Evolutionary conservation across 2,888 invertebrate species (phyloP).

Genomic region (Apodemia zela): DNA sequence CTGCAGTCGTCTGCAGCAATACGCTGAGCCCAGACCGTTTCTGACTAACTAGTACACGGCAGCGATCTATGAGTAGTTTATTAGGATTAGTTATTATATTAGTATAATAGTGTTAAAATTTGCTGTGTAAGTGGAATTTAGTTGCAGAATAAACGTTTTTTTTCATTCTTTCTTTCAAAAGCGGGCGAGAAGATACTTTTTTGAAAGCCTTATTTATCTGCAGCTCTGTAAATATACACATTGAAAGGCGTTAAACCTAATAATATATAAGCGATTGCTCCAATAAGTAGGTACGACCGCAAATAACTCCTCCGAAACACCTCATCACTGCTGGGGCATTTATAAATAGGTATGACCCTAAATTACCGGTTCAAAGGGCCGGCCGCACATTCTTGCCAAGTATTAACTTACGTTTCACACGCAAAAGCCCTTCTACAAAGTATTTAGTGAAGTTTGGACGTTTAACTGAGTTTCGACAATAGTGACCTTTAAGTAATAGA

Average conservation of each 20-base stretch:
- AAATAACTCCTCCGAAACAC: background rate
- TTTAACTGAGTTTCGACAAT: slow-evolving; percentile 39
- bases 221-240: background rate
- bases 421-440: slow-evolving; percentile 13
- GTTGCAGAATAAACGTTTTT: too few species aligned
- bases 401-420: slow-evolving; percentile 47
- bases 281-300: background rate
- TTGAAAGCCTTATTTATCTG: too few species aligned
- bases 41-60: too few species aligned
- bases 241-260: background rate
- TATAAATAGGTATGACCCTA: slow-evolving; percentile 9
- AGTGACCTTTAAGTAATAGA: slow-evolving; percentile 19
- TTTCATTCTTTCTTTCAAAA: too few species aligned
- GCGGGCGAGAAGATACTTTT: too few species aligned
- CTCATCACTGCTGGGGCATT: background rate
- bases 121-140: too few species aligned
- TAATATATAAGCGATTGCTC: background rate
- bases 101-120: too few species aligned
- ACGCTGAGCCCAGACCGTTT: too few species aligned
- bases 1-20: too few species aligned
- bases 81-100: too few species aligned
- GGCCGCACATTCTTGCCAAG: slow-evolving; percentile 42
- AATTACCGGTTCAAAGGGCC: slow-evolving; percentile 15
- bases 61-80: too few species aligned
- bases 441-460: slow-evolving; percentile 12